phyloP scores from a whole-genome alignment of 2,113 vertebrate genomes.

The Gadus macrocephalus region DNA sequence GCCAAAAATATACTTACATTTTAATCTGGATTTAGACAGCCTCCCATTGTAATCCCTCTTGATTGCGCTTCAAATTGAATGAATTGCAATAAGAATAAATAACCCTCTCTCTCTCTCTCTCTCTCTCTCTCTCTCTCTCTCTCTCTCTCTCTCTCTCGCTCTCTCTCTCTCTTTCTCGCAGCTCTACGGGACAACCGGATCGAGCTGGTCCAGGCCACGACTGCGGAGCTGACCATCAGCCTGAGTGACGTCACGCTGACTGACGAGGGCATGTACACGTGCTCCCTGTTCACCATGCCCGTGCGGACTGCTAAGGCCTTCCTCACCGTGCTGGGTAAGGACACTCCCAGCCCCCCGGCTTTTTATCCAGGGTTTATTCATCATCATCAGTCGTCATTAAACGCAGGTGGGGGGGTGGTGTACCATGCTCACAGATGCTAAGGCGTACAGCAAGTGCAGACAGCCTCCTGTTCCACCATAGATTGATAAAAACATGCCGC shows the following conservation, averaged over 20 bases:
- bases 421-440: too few relatives aligned
- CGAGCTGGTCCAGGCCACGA: conserved; percentile 88
- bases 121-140: conserved; percentile 6
- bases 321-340: conserved; percentile 93
- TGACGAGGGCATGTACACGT: conserved; percentile 96
- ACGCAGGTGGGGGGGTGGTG: too few relatives aligned
- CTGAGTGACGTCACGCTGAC: conserved; percentile 88
- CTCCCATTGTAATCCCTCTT: too few relatives aligned
- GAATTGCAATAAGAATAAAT: too few relatives aligned
- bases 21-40: too few relatives aligned
- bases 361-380: too few relatives aligned
- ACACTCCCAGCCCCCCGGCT: background rate
- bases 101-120: background rate
- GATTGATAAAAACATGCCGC: too few relatives aligned
- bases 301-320: conserved; percentile 97
- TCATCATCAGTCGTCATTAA: too few relatives aligned
- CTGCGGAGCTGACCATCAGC: conserved; percentile 94
- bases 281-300: conserved; percentile 98
- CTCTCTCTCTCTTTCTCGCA: conserved; percentile 56
- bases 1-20: too few relatives aligned
- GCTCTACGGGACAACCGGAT: conserved; percentile 96
- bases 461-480: too few relatives aligned
- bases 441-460: too few relatives aligned
- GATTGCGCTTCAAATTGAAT: too few relatives aligned
- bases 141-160: conserved; percentile 8